Evolutionary conservation across 2,888 invertebrate genomes (phyloP), one percentile per base, ranked within the genome.

Genomic region (Phoenoteleia sp.): DNA sequence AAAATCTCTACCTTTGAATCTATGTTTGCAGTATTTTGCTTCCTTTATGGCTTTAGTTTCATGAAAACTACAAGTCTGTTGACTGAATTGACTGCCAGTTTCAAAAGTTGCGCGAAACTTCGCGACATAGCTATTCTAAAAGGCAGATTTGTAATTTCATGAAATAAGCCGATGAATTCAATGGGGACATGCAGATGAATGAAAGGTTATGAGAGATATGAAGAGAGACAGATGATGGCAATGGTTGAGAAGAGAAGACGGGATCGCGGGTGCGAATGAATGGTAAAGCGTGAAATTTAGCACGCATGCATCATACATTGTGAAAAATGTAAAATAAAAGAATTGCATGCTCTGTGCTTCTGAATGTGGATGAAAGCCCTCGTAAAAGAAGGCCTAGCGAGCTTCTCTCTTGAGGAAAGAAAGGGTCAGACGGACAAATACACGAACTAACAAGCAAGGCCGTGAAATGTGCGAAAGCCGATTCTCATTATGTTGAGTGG

Each of bases 291-390:
- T 86, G 74, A 80, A 82, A 67, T 85, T 88, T 86, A 87, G 87
- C 87, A 88, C 87, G 62, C 90, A 89, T 90, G 90, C 91, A 81
- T 71, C 91, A 90, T 91, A 90, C 91, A 71, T 86, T 62, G 19
- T 81, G 83, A 76, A 76, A 62, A 42, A 66, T 69, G 67, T 69
- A 45, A 42, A 60, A 67, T 45, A 85, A 71, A 80, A 72, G 60
- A 75, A 72, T 84, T 67, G 76, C 90, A 88, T 91, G 88, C 89
- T 84, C 25, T 60, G 62, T 76, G 58, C 52, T 39, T 67, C 13
- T 74, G 56, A 23, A 69, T 66, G 54, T 67, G 17, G 72, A 77
- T 69, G 39, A 66, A 82, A 64, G 45, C 52, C n/a, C 45, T 58
- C 23, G 33, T 23, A 33, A 60, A 54, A 64, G 42, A 60, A 66